Evolutionary conservation across 2,888 invertebrate species (phyloP), one percentile per base, ranked within the genome.

Genomic region (Myopa testacea): DNA sequence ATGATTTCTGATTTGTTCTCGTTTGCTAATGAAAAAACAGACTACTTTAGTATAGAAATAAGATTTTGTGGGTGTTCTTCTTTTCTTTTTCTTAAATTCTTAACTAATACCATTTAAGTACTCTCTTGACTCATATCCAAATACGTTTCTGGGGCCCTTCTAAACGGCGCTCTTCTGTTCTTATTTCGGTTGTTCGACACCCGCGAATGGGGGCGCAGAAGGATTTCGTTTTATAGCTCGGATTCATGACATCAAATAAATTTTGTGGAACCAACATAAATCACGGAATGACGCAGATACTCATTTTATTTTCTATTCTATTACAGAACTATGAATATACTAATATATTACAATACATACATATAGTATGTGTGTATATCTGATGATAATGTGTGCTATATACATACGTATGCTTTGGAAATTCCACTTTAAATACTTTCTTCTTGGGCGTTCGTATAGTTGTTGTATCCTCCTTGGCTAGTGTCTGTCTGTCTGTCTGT

Each of bases 191-290:
- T 34, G 1, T 63, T 1, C 19, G 69, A 69, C 52, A 45, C 69
- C 69, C 71, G 16, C 34, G 55, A 71, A 2, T 26, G 26, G 55
- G 55, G 4, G 45, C 45, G 45, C 6, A 45, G 45, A 45, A 26
- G 45, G 45, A 45, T 19, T 72, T 72, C 58, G 40, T 73, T 73
- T 73, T 63, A 73, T 73, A 50, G 73, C 73, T 14, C 70, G n/a
- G 19, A 14, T 14, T 40, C 40, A 55, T 16, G 75, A 60, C 45
- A 38, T 40, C 60, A 58, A 72, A 74, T 50, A 74, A 65, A 74
- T 74, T 34, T 34, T n/a, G 34, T 65, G 19, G 62, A 74, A n/a
- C 14, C 40, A 75, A 40, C 40, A 75, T 75, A 75, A 75, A 75
- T 75, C 75, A 75, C 38, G 34, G 67, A 38, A 19, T 75, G 60